Base-by-base conservation (phyloP, 2,797 vertebrate genomes). In the Leuciscus waleckii region DNA sequence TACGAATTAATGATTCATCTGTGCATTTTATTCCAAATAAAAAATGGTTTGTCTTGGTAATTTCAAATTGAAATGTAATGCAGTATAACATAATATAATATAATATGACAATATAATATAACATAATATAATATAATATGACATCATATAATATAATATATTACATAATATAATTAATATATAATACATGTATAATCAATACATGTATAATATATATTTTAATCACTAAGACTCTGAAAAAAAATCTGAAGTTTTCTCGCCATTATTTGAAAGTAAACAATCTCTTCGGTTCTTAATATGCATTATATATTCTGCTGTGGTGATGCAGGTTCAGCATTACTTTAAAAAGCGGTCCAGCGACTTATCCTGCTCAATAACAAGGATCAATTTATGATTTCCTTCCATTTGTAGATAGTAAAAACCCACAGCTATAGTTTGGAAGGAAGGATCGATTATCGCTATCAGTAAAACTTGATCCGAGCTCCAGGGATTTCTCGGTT, bases 401-500 rank as follows among this genome's bases (percentile, higher is more conserved):
- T 58, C 74, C 11, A n/a, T 58, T 56, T 58, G 51, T 23, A 37
- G 51, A 77, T 58, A 39, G 32, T 16, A 37, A n/a, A 77, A 77
- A 11, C 35, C 75, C 23, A 70, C n/a, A 65, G 26, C 56, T 46
- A 23, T 61, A n/a, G 54, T 61, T 9, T 46, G 2, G 58, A 83
- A 8, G 0, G 61, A 49, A 37, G 19, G 14, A 37, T 83, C 14
- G 54, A 83, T 75, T 37, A 65, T 65, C 13, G 32, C 29, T 19
- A 41, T 74, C 70, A 43, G 73, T 49, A 37, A 68, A 83, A 26
- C 29, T 67, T 83, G 58, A 41, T 21, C 46, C 32, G 11, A 84
- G 51, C 35, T 68, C n/a, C 58, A 69, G 63, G 51, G 75, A 70
- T 43, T 58, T 19, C 35, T 58, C 10, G 89, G 88, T 87, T 75